Conservation (phyloP, 64 coral and sea anemone genomes). For the Catalaphyllia jardinei region DNA sequence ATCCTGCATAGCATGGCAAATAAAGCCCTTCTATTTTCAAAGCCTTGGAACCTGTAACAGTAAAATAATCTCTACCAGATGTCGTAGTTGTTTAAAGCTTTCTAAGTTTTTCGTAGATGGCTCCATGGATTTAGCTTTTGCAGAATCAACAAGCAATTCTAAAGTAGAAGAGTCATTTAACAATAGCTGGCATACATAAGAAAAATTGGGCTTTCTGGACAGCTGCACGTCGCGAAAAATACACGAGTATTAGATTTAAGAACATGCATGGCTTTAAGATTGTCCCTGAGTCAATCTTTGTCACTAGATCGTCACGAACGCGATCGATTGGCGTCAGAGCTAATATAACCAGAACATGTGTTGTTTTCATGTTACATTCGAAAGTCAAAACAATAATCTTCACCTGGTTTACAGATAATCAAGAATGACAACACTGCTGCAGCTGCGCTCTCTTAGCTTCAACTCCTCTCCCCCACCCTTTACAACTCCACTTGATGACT, state of each 20-base stretch:
- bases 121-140: background rate
- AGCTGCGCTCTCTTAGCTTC: background rate
- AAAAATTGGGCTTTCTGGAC: no score
- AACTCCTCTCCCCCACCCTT: background rate
- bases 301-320: no score
- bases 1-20: background rate
- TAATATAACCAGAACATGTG: background rate
- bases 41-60: background rate
- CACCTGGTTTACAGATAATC: constrained; percentile 14
- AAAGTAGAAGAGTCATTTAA: background rate
- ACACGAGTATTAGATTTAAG: no score
- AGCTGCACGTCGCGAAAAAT: no score
- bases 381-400: constrained; percentile 7
- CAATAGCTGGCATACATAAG: no score
- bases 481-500: no score
- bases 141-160: background rate
- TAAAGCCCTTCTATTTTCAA: background rate
- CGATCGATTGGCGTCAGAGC: background rate
- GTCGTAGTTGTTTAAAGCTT: background rate
- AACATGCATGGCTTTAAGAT: no score
- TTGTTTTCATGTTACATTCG: background rate
- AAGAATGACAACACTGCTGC: background rate
- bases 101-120: background rate
- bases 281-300: no score
- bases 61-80: background rate